Evolutionary conservation across 2,797 vertebrate species (phyloP).

Genomic region (Dermochelys coriacea): DNA sequence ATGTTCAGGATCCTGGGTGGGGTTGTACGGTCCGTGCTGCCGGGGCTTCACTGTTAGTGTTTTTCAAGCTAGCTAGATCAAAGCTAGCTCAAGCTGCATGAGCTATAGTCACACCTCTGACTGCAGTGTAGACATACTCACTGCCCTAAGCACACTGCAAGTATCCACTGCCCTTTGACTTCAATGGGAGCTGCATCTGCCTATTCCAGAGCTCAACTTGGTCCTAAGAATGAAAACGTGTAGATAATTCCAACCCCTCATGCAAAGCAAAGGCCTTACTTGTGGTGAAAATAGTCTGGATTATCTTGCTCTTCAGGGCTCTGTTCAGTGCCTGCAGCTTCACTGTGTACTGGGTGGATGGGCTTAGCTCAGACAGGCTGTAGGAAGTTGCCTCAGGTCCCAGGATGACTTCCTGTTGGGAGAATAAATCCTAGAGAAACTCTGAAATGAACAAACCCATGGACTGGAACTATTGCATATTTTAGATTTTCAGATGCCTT

Average conservation of each 20-base stretch:
- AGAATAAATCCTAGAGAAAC: slow-evolving; percentile 16
- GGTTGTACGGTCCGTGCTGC: neutral
- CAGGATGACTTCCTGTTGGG: slow-evolving; percentile 89
- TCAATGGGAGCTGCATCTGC: neutral
- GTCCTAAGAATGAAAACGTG: neutral
- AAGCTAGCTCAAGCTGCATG: too few relatives aligned
- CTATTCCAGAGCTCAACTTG: neutral
- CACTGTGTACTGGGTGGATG: slow-evolving; percentile 90
- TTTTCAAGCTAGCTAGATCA: too few relatives aligned
- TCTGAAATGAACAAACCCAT: neutral
- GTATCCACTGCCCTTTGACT: neutral
- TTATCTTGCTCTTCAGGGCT: slow-evolving; percentile 87
- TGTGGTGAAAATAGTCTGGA: slow-evolving; percentile 90
- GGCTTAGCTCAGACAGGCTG: slow-evolving; percentile 88
- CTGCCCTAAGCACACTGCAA: neutral
- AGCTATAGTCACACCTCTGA: too few relatives aligned
- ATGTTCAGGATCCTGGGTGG: neutral
- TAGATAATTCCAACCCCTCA: neutral
- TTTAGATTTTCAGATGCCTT: neutral
- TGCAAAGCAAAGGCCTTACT: slow-evolving; percentile 81
- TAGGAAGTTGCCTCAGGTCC: slow-evolving; percentile 90
- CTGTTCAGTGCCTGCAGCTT: slow-evolving; percentile 90
- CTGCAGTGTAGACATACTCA: neutral
- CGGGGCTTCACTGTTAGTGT: neutral
- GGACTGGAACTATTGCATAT: neutral